These are phyloP conservation scores for Saccostrea glomerata DNA, from an alignment of 1,140 invertebrate species.

Conservation along the genomic window DNA sequence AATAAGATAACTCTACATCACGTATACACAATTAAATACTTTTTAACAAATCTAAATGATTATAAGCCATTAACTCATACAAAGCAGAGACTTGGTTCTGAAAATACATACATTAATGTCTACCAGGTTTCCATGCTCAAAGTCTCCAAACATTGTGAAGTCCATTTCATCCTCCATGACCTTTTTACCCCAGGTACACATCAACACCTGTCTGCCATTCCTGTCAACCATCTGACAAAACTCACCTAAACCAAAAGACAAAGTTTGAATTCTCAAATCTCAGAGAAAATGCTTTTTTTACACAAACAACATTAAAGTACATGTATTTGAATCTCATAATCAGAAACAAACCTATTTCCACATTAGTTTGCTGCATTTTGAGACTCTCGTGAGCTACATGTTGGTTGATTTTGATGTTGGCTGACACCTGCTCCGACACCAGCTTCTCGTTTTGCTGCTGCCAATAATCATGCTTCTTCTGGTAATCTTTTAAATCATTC, in stretches of 20 bases:
- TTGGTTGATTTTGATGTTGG: conserved; percentile 79
- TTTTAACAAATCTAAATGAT: no score
- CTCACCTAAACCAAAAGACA: conserved; percentile 65
- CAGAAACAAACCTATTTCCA: conserved; percentile 69
- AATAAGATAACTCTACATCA: not conserved
- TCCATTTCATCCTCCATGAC: conserved; percentile 38
- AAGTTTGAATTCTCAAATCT: not conserved
- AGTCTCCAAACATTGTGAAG: conserved; percentile 17
- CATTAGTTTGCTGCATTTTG: conserved; percentile 74
- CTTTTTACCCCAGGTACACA: conserved; percentile 73
- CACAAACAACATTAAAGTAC: not conserved
- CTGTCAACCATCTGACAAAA: conserved; percentile 74
- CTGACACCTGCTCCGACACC: conserved; percentile 83
- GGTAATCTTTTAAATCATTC: conserved; percentile 84
- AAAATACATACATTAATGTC: conserved; percentile 13
- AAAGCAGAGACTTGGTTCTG: no score
- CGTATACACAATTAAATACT: no score
- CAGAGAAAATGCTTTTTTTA: no score
- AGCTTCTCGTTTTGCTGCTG: conserved; percentile 83
- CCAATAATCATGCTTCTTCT: conserved; percentile 84
- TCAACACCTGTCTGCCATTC: conserved; percentile 73
- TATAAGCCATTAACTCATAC: no score
- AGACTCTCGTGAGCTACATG: conserved; percentile 79
- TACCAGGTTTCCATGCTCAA: not conserved
- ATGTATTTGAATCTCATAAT: not conserved